Conservation (phyloP, 2,113 vertebrate genomes). For the Ceratotherium simum region DNA sequence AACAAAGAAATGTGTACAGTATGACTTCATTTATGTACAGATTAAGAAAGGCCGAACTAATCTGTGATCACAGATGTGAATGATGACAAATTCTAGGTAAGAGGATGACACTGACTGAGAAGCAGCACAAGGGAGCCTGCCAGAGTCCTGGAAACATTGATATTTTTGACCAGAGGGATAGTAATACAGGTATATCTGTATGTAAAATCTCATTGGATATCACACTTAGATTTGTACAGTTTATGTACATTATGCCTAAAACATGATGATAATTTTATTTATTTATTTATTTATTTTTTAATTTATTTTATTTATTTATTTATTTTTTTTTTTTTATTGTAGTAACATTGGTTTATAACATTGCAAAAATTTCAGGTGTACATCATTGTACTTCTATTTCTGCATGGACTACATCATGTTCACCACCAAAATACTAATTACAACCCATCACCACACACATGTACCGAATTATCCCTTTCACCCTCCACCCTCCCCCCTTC, state of each 20-base stretch:
- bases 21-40: rapidly evolving
- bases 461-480: no score
- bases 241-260: rapidly evolving
- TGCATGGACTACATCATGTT: no score
- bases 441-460: no score
- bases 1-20: rapidly evolving
- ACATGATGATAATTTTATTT: neutral
- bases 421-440: no score
- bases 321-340: no score
- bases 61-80: rapidly evolving
- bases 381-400: no score
- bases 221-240: no score
- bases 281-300: no score
- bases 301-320: no score
- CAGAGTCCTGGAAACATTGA: rapidly evolving
- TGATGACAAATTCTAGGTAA: rapidly evolving
- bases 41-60: rapidly evolving
- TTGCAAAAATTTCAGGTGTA: no score
- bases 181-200: rapidly evolving
- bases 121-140: rapidly evolving
- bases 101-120: rapidly evolving
- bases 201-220: rapidly evolving
- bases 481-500: no score
- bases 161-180: neutral
- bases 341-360: no score